phyloP scores from a whole-genome alignment of 1,140 invertebrate species.

The Ceratosolen solmsi region DNA sequence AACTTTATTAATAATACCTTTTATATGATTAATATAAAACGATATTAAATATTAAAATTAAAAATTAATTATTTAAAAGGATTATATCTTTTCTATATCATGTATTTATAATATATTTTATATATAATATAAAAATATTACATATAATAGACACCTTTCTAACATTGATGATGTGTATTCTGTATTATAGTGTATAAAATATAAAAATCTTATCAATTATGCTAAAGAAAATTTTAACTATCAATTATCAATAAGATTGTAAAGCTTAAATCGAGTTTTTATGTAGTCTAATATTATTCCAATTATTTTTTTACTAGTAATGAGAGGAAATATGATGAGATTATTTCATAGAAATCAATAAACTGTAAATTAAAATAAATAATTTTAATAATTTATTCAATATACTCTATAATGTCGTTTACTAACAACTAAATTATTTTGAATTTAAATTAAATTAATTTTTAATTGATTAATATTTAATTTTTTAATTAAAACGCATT shows the following conservation, averaged over 20 bases:
- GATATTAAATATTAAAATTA: neutral
- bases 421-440: too few relatives aligned
- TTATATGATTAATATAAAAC: neutral
- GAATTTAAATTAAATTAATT: neutral
- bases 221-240: neutral
- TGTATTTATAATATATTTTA: neutral
- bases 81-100: neutral
- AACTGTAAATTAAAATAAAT: constrained; percentile 6
- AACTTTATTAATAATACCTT: too few relatives aligned
- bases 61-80: neutral
- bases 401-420: too few relatives aligned
- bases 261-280: constrained; percentile 34
- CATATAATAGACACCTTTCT: neutral
- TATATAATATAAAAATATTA: neutral
- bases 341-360: constrained; percentile 43
- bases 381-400: too few relatives aligned
- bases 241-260: constrained; percentile 12
- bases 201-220: too few relatives aligned
- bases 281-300: constrained; percentile 35
- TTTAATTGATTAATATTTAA: neutral
- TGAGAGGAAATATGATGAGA: constrained; percentile 44
- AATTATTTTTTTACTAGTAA: constrained; percentile 39
- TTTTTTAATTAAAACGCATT: neutral
- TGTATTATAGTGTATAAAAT: too few relatives aligned
- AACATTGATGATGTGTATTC: too few relatives aligned